Evolutionary conservation across 1,140 invertebrate species (phyloP), one percentile per base, ranked within the genome.

Genomic region (Eumaeus atala): DNA sequence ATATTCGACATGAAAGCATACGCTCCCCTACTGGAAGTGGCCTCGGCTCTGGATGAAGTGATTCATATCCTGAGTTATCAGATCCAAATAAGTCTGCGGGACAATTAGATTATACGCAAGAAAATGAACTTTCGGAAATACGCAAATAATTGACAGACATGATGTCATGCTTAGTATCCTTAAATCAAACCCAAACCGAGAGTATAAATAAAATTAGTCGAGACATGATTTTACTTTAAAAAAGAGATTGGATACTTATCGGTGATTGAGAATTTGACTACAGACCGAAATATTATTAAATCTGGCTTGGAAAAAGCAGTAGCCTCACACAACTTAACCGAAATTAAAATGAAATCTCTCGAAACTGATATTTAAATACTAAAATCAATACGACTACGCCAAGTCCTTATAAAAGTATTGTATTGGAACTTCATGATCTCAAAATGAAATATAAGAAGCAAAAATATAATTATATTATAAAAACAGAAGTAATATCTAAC

Each of bases 101-200:
- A 10, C 1, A 8, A 51, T 3, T 16, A 37, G 49, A 51, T 9
- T 12, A 51, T 17, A 17, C 35, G 10, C 5, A 1, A 8, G 51
- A 50, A 51, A 17, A 14, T 33, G 59, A 66, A 37, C 10, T 66
- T 8, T 42, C 57, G 1, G 64, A 66, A 14, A 47, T 66, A 58
- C 51, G 58, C 14, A 62, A 60, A 37, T 55, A 66, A 40, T 60
- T 66, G 49, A 56, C 59, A 0, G 53, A 62, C 53, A 60, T 66
- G 60, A 66, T 62, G 64, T 9, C 36, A 7, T 9, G 55, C 8
- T 17, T 66, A 14, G 51, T 36, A 12, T 34, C 52, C 3, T 53
- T 44, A 8, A 58, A 33, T 38, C 58, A 36, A 34, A 42, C 48
- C 9, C 60, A 62, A 58, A 33, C 53, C 9, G 58, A 62, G 16